Base-by-base conservation (phyloP, 2,888 invertebrate species). In the Cyclophora punctaria region DNA sequence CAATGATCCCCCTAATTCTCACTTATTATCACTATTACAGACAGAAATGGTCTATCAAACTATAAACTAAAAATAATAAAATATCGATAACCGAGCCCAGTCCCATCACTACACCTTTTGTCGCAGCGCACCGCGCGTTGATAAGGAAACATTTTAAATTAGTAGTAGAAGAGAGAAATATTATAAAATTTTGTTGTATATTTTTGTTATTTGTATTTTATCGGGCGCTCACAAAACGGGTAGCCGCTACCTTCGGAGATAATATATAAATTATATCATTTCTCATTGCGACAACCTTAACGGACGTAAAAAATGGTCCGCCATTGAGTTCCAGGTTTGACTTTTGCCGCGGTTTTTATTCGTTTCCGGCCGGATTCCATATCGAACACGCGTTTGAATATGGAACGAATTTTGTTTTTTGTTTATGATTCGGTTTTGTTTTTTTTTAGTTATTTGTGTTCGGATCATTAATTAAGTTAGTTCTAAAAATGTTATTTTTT, bases 221-320 rank as follows among this genome's bases (percentile, higher is more conserved):
- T 82, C 80, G 73, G 79, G 73, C 69, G 37, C 37, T 72, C 80
- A 85, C 85, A 88, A 88, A 88, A 88, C 87, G 86, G 73, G 88
- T 87, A 88, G 88, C 88, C 80, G 85, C 84, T 83, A 81, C 83
- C 80, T 78, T 66, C 66, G 67, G 63, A 66, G 73, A 74, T 75
- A 81, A 87, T 87, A 88, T 87, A 88, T 87, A 88, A 88, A 88
- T 88, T 88, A 88, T 88, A 87, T 83, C 86, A 88, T 87, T 87
- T 87, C 85, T 87, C 88, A 87, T 76, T 78, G 80, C 80, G 86
- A 86, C 86, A 85, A 77, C 83, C 81, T 82, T 81, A 83, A 83
- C 84, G 76, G 83, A 80, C 79, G 80, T 88, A 86, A 88, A 87
- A 88, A 87, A 88, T 88, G 83, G 83, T 77, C 80, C 69, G 69